phyloP scores from a whole-genome alignment of 2,113 vertebrate species.

The Haemorhous mexicanus region DNA sequence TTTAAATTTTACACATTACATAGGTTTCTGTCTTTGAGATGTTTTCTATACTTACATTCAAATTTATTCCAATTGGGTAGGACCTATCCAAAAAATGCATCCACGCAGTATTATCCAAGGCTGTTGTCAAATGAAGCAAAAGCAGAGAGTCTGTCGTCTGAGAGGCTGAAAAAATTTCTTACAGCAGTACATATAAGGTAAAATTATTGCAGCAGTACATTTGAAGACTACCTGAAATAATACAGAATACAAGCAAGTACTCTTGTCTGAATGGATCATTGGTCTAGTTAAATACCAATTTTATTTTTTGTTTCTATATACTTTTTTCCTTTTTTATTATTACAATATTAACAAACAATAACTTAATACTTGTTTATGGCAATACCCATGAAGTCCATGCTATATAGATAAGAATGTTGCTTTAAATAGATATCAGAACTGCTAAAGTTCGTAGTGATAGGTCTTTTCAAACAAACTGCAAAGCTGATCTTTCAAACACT shows the following conservation, averaged over 20 bases:
- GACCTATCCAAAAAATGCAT: constrained; percentile 78
- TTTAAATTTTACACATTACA: background rate
- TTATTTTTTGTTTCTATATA: background rate
- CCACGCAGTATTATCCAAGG: constrained; percentile 78
- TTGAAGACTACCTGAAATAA: background rate
- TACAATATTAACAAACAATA: background rate
- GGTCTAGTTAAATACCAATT: background rate
- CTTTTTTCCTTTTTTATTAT: background rate
- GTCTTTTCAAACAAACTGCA: background rate
- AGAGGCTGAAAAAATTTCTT: constrained; percentile 76
- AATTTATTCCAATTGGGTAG: constrained; percentile 67
- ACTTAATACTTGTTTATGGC: background rate
- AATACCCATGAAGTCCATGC: background rate
- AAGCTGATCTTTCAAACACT: background rate
- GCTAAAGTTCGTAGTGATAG: background rate
- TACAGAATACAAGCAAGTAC: background rate
- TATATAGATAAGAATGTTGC: background rate
- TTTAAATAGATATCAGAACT: background rate
- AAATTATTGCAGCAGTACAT: background rate
- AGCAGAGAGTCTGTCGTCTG: constrained; percentile 64
- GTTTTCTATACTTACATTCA: background rate
- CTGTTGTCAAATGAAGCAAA: constrained; percentile 77
- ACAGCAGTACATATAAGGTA: constrained; percentile 44
- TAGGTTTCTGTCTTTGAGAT: background rate
- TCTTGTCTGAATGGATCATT: background rate